These are phyloP conservation scores for Cephalopachus bancanus DNA, from an alignment of 2,797 vertebrate genomes.

Conservation along the genomic window DNA sequence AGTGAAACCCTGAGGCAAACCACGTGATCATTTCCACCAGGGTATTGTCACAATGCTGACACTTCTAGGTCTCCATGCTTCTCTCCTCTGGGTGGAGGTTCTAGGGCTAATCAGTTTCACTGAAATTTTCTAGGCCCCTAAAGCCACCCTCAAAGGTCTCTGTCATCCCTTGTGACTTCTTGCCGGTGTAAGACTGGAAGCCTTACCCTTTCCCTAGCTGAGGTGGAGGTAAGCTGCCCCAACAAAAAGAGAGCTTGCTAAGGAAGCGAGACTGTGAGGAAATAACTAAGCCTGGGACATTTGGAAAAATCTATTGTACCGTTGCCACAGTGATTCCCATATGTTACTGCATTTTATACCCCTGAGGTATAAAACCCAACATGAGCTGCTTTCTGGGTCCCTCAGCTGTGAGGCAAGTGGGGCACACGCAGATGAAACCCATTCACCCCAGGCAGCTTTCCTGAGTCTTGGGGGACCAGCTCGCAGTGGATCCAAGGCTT, in stretches of 20 bases:
- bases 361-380: background rate
- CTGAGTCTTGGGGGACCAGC: too few relatives aligned
- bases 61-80: background rate
- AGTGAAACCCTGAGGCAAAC: background rate
- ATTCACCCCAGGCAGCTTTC: background rate
- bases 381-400: background rate
- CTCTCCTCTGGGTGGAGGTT: background rate
- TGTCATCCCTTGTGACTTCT: background rate
- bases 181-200: background rate
- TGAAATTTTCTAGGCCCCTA: background rate
- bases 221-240: background rate
- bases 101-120: background rate
- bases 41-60: background rate
- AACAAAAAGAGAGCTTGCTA: background rate
- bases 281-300: background rate
- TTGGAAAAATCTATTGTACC: background rate
- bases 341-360: background rate
- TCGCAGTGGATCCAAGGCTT: background rate
- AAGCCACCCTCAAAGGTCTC: background rate
- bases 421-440: background rate
- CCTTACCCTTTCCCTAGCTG: background rate
- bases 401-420: background rate
- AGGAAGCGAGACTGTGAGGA: background rate
- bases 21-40: background rate
- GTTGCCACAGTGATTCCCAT: background rate